Evolutionary conservation across 2,113 vertebrate genomes (phyloP), one percentile per base, ranked within the genome.

Genomic region (Saimiri boliviensis): DNA sequence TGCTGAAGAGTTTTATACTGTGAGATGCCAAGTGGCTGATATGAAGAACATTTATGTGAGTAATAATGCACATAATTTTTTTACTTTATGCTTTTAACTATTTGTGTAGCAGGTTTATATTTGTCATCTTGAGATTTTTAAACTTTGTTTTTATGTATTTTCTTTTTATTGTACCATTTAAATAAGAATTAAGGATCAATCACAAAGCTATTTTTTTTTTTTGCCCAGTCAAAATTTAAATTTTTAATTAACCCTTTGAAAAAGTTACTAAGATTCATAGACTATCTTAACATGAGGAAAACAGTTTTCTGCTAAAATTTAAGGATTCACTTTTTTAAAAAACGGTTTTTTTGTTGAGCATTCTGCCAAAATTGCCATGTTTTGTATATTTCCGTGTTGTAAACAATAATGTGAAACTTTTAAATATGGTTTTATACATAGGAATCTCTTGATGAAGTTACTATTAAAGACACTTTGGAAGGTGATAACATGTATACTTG

Each of bases 1-100:
- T 27, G 99, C 99, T 8, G 99, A 99, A 98, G 99, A 99, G 98
- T 99, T 99, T 98, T 99, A 99, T 98, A 99, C 99, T 0, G 99
- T 99, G 95, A 98, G 99, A 68, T 99, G 99, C 98, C 99, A 99
- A 95, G 99, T 99, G 66, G 99, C 99, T 23, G 99, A 99, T 96
- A 99, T 99, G 99, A 99, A 99, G 98, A 99, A 99, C 98, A 99
- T 99, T 98, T 99, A 99, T 93, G 99, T 99, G 98, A 99, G 99
- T 99, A 97, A 45, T 63, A 68, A 11, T 73, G 45, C 84, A 32
- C 66, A 68, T 92, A 40, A 63, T 71, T 73, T 63, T 30, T 58
- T 27, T 8, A 32, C 0, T 13, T 92, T 73, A 60, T 74, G 23
- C 20, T 74, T 80, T 71, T 89, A 93, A 30, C 32, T 81, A 0